Evolutionary conservation across 1,140 invertebrate species (phyloP).

Genomic region (Aporrectodea caliginosa): DNA sequence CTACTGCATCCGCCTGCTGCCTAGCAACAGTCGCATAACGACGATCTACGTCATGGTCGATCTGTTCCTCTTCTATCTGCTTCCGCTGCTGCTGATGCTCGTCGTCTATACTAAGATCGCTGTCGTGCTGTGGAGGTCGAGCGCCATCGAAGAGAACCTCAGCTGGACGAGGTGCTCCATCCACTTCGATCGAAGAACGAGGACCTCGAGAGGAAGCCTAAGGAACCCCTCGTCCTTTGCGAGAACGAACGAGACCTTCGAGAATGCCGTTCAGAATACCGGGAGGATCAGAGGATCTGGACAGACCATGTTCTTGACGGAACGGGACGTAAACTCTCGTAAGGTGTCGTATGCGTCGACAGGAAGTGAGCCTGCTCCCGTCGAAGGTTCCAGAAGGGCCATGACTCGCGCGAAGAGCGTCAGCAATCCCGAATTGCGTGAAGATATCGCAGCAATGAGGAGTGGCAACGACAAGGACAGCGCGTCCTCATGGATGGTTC

Average conservation of each 20-base stretch:
- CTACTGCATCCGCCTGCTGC: background rate
- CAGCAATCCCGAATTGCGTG: background rate
- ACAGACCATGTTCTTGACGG: background rate
- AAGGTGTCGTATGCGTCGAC: background rate
- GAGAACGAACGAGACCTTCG: background rate
- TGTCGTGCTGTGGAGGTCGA: conserved; percentile 18
- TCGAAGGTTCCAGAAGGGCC: background rate
- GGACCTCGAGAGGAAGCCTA: background rate
- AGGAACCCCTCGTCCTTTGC: background rate
- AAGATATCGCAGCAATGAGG: too few relatives aligned
- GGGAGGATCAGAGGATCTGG: too few relatives aligned
- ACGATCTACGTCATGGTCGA: conserved; percentile 36
- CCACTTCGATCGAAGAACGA: background rate
- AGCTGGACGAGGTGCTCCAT: too few relatives aligned
- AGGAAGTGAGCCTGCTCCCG: too few relatives aligned
- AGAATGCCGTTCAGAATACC: background rate
- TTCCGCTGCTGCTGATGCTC: conserved; percentile 75
- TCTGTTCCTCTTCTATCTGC: conserved; percentile 64
- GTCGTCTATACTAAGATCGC: conserved; percentile 77
- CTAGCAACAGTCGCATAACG: background rate
- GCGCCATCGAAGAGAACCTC: too few relatives aligned
- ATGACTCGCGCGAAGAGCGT: background rate
- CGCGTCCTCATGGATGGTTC: too few relatives aligned
- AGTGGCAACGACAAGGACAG: too few relatives aligned
- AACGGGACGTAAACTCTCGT: background rate